Conservation (phyloP, 92 coral and sea anemone genomes). For the Phenganax marumi region DNA sequence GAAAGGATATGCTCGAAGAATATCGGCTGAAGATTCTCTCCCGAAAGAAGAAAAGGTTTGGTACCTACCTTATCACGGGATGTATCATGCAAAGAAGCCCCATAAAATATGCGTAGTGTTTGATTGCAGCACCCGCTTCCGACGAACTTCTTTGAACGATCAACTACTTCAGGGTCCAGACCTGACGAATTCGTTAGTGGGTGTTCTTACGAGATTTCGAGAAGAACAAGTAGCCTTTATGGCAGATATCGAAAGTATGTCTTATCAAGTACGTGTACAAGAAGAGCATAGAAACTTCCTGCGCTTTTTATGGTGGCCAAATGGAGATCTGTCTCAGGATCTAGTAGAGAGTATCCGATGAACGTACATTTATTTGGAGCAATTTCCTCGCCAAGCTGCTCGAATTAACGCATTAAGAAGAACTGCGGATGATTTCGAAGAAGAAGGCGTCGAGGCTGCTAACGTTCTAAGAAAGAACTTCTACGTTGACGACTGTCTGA, state of each 20-base stretch:
- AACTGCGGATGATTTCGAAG: conserved; percentile 46
- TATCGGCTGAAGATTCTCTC: conserved; percentile 5
- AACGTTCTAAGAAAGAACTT: conserved; percentile 49
- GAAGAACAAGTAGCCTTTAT: background rate
- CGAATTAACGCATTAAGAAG: conserved; percentile 47
- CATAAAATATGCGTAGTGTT: background rate
- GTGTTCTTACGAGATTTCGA: conserved; percentile 17
- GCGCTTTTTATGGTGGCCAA: too few relatives aligned
- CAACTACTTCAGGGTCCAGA: conserved; percentile 7
- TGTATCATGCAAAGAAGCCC: conserved; percentile 7
- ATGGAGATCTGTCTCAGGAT: too few relatives aligned
- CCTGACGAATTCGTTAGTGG: background rate
- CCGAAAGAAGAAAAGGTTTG: background rate
- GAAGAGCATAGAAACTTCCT: conserved; percentile 24
- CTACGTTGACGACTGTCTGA: conserved; percentile 54
- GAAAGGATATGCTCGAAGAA: conserved; percentile 51
- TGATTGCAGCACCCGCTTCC: background rate
- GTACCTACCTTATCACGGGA: conserved; percentile 1
- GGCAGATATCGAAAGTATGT: conserved; percentile 31
- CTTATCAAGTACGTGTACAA: conserved; percentile 29
- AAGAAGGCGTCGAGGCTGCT: conserved; percentile 24
- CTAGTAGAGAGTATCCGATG: conserved; percentile 49
- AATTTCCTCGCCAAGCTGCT: conserved; percentile 58
- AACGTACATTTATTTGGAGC: conserved; percentile 59
- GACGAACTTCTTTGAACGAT: background rate